Evolutionary conservation across 2,113 vertebrate species (phyloP), one percentile per base, ranked within the genome.

Genomic region (Bagarius yarrelli): DNA sequence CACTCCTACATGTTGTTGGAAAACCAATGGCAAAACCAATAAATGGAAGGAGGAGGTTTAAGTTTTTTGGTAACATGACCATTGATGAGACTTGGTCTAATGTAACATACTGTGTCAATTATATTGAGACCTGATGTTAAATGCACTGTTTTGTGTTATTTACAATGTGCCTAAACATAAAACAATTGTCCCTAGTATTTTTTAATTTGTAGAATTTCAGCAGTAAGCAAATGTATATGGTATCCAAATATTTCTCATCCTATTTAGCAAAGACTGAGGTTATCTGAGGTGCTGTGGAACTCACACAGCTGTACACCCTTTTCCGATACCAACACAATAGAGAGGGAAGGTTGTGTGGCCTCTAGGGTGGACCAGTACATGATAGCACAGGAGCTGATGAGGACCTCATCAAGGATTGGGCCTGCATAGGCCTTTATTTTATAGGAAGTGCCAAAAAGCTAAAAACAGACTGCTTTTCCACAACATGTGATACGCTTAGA

Each of bases 281-380:
- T 88, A 87, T 90, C 91, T 87, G 85, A 84, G 85, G 85, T 86
- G 75, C 86, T 79, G 81, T 80, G 76, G 74, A 88, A 87, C 82
- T 81, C 76, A 78, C 90, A 89, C 59, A 80, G 82, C 80, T 86
- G 87, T 90, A 88, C 91, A 88, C 91, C 89, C 91, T 92, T 83
- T 93, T 93, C 93, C 91, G 90, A 90, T 92, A 79, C 67, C 88
- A 89, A 91, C 88, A 92, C 87, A 90, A 90, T 90, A 80, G 87
- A 86, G 81, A 76, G 90, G 92, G 89, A 89, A 89, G 89, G 85
- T 87, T 82, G 86, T 71, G 67, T 60, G 82, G 6, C 73, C 59
- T 82, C 21, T 59, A 86, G 90, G 90, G 89, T 89, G 90, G 86
- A 83, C 88, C 90, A 75, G 18, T 61, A 79, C 63, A 63, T 72